A percentile compares a stretch with the other conserved stretches of the same genome.
Evolutionary conservation across 2,113 vertebrate species (phyloP).

Genomic region (Halichoerus grypus): DNA sequence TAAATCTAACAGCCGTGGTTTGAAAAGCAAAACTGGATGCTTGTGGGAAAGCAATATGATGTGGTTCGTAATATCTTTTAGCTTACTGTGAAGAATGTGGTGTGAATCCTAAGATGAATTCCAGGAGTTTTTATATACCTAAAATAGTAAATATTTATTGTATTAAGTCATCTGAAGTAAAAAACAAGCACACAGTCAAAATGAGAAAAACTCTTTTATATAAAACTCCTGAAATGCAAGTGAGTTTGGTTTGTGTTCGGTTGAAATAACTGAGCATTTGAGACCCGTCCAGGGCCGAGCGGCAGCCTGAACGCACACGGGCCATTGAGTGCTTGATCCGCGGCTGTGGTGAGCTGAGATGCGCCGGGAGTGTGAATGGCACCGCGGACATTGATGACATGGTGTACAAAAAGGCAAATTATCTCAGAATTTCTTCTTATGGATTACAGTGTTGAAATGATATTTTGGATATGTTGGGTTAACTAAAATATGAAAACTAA

Average conservation of each 20-base stretch:
- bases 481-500: constrained; percentile 55
- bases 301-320: neutral
- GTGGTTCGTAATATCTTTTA: constrained; percentile 39
- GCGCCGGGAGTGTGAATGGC: too few species aligned
- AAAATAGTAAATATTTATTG: constrained; percentile 25
- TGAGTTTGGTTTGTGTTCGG: constrained; percentile 45
- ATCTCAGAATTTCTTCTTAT: neutral
- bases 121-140: constrained; percentile 1
- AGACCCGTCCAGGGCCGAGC: fast-evolving
- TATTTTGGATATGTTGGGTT: neutral
- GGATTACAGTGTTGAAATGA: neutral
- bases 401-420: neutral
- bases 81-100: neutral
- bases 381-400: neutral
- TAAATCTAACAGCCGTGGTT: constrained; percentile 31
- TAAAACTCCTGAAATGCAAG: neutral
- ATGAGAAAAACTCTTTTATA: neutral
- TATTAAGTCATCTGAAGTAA: constrained; percentile 18
- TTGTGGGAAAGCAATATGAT: neutral
- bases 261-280: constrained; percentile 17
- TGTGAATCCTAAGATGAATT: constrained; percentile 46
- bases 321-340: neutral
- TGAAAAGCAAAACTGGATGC: constrained; percentile 70
- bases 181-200: neutral
- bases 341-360: neutral